Percentiles rank a stretch among this genome's conserved stretches.
phyloP scores from a whole-genome alignment of 2,888 invertebrate genomes.

The Trachelus stipa region DNA sequence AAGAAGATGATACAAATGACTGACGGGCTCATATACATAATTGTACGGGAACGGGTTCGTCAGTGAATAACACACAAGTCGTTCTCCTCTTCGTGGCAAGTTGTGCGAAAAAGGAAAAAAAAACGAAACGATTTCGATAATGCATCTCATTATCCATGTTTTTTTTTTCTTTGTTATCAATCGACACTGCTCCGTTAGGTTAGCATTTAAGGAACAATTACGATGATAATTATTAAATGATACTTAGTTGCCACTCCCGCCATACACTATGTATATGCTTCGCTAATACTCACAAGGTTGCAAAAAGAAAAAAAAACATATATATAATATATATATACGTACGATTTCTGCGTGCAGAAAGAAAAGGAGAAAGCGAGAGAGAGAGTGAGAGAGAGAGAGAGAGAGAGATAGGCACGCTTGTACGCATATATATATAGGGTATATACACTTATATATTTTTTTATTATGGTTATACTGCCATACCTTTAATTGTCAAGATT shows the following conservation, averaged over 20 bases:
- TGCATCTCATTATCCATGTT: not conserved
- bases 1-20: slow-evolving; percentile 47
- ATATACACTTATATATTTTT: slow-evolving; percentile 9
- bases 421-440: slow-evolving; percentile 1
- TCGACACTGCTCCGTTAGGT: slow-evolving; percentile 32
- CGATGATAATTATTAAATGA: slow-evolving; percentile 32
- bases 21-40: slow-evolving; percentile 26
- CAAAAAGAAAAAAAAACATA: slow-evolving; percentile 35
- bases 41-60: slow-evolving; percentile 12
- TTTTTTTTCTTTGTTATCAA: slow-evolving; percentile 44
- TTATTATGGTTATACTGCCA: slow-evolving; percentile 4
- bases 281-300: slow-evolving; percentile 62
- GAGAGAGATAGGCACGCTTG: not conserved
- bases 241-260: slow-evolving; percentile 51
- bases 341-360: not conserved
- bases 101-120: slow-evolving; percentile 23
- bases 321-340: not conserved
- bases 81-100: slow-evolving; percentile 28
- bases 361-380: not conserved
- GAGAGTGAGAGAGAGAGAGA: not conserved
- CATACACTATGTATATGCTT: slow-evolving; percentile 57
- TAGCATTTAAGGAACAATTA: slow-evolving; percentile 7
- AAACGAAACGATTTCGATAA: slow-evolving; percentile 21
- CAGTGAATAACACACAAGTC: slow-evolving; percentile 31
- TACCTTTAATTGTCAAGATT: slow-evolving; percentile 10